Conservation (phyloP, 2,113 vertebrate genomes). For the Talpa occidentalis region DNA sequence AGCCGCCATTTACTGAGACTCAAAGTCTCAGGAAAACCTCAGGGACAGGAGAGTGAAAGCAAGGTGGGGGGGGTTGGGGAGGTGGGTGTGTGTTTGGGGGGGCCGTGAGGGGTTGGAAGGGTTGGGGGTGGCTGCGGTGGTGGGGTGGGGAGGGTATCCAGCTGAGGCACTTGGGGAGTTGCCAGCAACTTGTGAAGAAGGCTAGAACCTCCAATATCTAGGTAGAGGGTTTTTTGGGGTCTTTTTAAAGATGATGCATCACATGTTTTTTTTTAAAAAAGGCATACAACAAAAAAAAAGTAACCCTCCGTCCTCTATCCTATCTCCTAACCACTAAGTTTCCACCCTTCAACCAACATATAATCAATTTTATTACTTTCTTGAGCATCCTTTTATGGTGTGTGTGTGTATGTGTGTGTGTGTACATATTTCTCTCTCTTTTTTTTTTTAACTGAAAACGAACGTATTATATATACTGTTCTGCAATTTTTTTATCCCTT, state of each 20-base stretch:
- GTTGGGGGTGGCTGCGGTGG: too few relatives aligned
- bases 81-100: too few relatives aligned
- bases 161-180: not conserved
- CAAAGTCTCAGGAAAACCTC: not conserved
- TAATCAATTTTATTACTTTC: constrained; percentile 54
- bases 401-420: not conserved
- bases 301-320: not conserved
- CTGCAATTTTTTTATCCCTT: rapidly evolving
- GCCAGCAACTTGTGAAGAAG: not conserved
- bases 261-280: not conserved
- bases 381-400: not conserved
- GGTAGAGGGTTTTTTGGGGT: not conserved
- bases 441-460: not conserved
- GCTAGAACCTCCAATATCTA: not conserved
- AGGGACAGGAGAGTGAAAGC: not conserved
- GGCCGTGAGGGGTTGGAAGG: too few relatives aligned
- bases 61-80: too few relatives aligned
- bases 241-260: not conserved
- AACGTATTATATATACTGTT: not conserved
- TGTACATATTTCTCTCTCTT: not conserved
- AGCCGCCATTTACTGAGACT: not conserved
- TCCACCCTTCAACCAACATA: not conserved
- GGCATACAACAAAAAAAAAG: not conserved
- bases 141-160: not conserved
- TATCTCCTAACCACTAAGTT: not conserved